A percentile compares a stretch with the other conserved stretches of the same genome.
phyloP scores from a whole-genome alignment of 35 echinoderm and acorn worm species.

The Holothuria glaberrima region DNA sequence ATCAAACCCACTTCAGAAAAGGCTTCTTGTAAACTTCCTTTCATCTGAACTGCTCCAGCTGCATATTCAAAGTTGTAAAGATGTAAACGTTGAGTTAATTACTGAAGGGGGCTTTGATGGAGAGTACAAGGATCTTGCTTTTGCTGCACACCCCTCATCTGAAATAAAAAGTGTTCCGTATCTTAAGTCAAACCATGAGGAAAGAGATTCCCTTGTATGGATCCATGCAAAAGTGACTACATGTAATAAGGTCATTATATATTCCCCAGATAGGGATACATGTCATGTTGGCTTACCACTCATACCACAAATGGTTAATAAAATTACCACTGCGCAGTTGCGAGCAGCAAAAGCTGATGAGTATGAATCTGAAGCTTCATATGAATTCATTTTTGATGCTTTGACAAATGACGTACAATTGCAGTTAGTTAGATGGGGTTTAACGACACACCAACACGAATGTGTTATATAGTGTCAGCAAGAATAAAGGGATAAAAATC shows the following conservation, averaged over 20 bases:
- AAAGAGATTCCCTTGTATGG: constrained; percentile 52
- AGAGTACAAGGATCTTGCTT: constrained; percentile 42
- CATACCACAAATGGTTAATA: background rate
- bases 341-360: constrained; percentile 37
- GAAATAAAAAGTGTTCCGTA: background rate
- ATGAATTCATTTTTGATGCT: background rate
- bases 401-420: background rate
- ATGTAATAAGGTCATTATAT: constrained; percentile 49
- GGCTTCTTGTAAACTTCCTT: constrained; percentile 52
- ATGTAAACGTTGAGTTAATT: background rate
- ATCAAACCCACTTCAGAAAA: background rate
- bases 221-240: constrained; percentile 40
- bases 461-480: too few species aligned
- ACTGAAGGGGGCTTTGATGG: constrained; percentile 69
- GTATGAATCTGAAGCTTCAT: constrained; percentile 7
- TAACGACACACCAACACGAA: too few species aligned
- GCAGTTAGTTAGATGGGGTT: too few species aligned
- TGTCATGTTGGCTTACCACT: constrained; percentile 46
- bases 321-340: constrained; percentile 19
- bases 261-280: constrained; percentile 54
- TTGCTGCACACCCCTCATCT: background rate
- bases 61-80: background rate
- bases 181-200: constrained; percentile 57
- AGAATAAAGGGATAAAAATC: too few species aligned
- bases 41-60: constrained; percentile 13